Conservation (phyloP, 2,113 vertebrate species). For the Budorcas taxicolor region DNA sequence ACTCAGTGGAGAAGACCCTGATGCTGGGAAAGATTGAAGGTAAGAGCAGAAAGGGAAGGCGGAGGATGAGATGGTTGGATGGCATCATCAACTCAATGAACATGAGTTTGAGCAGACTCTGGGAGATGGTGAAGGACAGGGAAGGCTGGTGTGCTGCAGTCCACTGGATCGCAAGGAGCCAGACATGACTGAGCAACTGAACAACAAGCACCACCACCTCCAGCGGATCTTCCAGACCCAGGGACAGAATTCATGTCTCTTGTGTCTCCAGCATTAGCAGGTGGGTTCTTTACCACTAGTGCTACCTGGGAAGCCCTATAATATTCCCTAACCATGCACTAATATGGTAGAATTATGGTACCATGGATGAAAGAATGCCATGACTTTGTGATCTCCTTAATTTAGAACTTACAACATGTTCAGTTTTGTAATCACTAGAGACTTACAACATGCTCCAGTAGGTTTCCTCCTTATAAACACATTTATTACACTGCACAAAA, state of each 20-base stretch:
- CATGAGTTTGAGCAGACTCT: neutral
- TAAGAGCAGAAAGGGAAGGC: neutral
- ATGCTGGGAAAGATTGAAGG: neutral
- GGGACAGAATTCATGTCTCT: neutral
- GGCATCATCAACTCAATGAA: neutral
- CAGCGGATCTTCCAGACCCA: neutral
- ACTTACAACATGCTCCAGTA: neutral
- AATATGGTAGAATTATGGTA: neutral
- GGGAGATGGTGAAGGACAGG: neutral
- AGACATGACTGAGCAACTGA: neutral
- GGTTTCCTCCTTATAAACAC: neutral
- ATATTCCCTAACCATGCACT: neutral
- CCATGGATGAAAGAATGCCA: neutral
- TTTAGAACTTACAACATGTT: neutral
- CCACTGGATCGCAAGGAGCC: fast-evolving
- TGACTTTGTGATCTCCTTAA: neutral
- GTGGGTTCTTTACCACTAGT: neutral
- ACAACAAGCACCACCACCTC: neutral
- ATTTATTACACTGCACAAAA: neutral
- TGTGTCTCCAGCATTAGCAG: neutral
- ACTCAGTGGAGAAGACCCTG: neutral
- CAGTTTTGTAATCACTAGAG: neutral
- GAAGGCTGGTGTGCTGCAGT: neutral
- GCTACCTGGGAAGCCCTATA: neutral
- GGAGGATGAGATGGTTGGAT: neutral